Conservation (phyloP, 2,888 invertebrate genomes). For the Romanomermis culicivorax region DNA sequence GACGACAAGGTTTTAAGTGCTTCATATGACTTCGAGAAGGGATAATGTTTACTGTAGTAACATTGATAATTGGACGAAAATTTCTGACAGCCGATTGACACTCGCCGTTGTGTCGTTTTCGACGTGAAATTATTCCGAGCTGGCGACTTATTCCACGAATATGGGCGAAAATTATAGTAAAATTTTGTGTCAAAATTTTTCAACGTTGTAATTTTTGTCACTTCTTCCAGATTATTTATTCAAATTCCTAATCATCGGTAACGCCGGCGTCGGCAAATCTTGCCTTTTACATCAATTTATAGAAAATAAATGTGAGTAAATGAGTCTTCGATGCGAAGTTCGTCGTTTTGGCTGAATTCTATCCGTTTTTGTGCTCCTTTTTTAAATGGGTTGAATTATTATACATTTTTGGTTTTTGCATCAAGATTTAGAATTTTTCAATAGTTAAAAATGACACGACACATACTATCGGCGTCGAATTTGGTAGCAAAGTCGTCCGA, state of each 20-base stretch:
- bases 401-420: conserved; percentile 8
- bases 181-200: too few relatives aligned
- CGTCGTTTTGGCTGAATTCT: not conserved
- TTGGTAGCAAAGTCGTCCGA: conserved; percentile 61
- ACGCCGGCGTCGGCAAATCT: conserved; percentile 61
- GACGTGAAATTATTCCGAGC: too few relatives aligned
- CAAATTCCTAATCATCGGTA: conserved; percentile 62
- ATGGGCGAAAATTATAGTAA: too few relatives aligned
- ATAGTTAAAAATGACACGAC: conserved; percentile 59
- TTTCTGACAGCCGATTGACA: too few relatives aligned
- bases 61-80: too few relatives aligned
- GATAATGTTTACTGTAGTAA: too few relatives aligned
- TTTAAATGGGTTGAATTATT: too few relatives aligned
- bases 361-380: not conserved
- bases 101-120: too few relatives aligned
- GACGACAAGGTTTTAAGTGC: too few relatives aligned
- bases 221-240: conserved; percentile 47
- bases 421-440: conserved; percentile 8
- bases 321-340: not conserved
- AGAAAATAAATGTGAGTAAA: conserved; percentile 55
- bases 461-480: conserved; percentile 65
- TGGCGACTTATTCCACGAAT: too few relatives aligned
- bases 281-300: conserved; percentile 62
- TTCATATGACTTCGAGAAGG: too few relatives aligned
- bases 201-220: too few relatives aligned